Evolutionary conservation across 1,140 invertebrate species (phyloP).

Genomic region (Glomeris maerens): DNA sequence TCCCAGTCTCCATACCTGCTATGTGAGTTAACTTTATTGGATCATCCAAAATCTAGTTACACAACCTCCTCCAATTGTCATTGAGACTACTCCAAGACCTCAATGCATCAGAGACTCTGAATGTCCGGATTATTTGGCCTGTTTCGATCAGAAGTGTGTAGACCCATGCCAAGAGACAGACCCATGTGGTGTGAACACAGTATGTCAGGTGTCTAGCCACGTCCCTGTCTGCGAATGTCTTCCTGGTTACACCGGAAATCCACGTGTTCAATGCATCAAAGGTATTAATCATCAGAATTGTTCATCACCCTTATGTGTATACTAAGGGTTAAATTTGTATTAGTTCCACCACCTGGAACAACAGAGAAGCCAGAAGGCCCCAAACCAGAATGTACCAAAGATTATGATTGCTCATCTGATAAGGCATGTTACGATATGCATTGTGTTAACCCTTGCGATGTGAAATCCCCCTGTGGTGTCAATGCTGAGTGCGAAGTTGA

Average conservation of each 20-base stretch:
- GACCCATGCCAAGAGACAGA: constrained; percentile 46
- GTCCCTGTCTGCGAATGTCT: constrained; percentile 65
- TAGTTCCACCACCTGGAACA: background rate
- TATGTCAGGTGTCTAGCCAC: constrained; percentile 61
- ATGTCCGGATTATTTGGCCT: constrained; percentile 36
- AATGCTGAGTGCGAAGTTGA: constrained; percentile 54
- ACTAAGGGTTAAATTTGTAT: background rate
- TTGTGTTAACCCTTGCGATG: constrained; percentile 34
- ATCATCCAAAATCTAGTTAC: no score
- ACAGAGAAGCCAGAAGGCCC: background rate
- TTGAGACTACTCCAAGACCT: background rate
- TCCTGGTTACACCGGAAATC: constrained; percentile 34
- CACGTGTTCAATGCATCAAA: constrained; percentile 5
- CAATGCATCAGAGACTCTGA: constrained; percentile 22
- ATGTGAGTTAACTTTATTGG: background rate
- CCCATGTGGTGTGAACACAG: constrained; percentile 60
- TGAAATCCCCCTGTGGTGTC: constrained; percentile 49
- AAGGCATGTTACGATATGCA: constrained; percentile 49
- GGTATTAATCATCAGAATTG: constrained; percentile 15
- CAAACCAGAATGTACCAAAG: constrained; percentile 49
- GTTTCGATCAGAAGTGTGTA: constrained; percentile 57
- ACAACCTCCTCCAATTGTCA: background rate
- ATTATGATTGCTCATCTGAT: constrained; percentile 53
- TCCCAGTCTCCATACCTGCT: background rate
- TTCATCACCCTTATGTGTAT: background rate